These are phyloP conservation scores for Dissostichus mawsoni DNA, from an alignment of 2,113 vertebrate species.

Conservation along the genomic window DNA sequence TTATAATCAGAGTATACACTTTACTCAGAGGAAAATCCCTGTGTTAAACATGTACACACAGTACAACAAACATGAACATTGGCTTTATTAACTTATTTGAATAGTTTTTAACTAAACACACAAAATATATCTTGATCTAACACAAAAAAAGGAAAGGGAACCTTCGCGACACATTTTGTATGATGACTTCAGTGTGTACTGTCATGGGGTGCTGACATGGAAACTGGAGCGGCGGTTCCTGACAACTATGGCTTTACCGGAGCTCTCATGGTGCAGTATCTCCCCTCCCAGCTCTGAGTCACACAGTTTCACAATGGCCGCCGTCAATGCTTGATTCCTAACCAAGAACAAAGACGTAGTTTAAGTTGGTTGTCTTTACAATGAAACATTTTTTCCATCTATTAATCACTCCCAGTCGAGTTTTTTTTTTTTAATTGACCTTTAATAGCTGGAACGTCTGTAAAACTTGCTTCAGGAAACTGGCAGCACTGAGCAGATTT, in stretches of 20 bases:
- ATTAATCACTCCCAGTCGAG: background rate
- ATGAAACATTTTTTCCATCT: background rate
- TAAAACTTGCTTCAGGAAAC: background rate
- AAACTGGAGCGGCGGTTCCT: slow-evolving; percentile 26
- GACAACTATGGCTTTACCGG: background rate
- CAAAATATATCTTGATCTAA: background rate
- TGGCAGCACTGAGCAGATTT: background rate
- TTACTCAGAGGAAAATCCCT: no score
- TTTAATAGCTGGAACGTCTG: background rate
- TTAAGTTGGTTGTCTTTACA: background rate
- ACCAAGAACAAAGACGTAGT: no score
- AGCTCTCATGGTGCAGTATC: background rate
- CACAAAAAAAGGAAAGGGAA: background rate
- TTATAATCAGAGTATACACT: no score
- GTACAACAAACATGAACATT: no score
- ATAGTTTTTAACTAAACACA: background rate
- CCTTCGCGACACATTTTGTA: background rate
- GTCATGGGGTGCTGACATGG: background rate
- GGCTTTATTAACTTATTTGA: no score
- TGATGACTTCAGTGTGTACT: background rate
- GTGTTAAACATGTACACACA: no score
- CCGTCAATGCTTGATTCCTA: background rate
- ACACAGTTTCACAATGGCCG: background rate
- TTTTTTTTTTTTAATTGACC: background rate
- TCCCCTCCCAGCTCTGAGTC: background rate